phyloP scores from a whole-genome alignment of 53 echinoderm and acorn worm genomes.

The Mesocentrotus franciscanus region DNA sequence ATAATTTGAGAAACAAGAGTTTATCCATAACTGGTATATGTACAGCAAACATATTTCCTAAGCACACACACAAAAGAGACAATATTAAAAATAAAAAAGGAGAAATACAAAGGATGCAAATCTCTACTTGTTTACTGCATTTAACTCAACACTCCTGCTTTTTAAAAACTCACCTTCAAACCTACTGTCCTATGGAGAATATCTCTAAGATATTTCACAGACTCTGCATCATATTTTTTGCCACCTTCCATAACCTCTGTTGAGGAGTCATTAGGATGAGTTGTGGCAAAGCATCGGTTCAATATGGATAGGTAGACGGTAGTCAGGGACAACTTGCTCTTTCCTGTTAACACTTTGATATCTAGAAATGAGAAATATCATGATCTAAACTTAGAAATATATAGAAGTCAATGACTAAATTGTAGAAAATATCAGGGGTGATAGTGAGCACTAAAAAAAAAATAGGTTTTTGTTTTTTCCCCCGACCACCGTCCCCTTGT shows the following conservation, averaged over 20 bases:
- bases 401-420: background rate
- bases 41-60: too few relatives aligned
- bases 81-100: too few relatives aligned
- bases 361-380: slow-evolving; percentile 47
- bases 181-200: slow-evolving; percentile 71
- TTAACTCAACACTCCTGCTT: background rate
- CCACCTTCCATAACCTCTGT: slow-evolving; percentile 42
- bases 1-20: too few relatives aligned
- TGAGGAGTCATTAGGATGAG: slow-evolving; percentile 39
- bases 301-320: slow-evolving; percentile 73
- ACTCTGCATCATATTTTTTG: slow-evolving; percentile 63
- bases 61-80: too few relatives aligned
- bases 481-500: too few relatives aligned
- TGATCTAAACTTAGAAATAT: background rate
- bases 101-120: too few relatives aligned
- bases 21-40: too few relatives aligned
- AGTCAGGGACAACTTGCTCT: slow-evolving; percentile 77
- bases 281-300: slow-evolving; percentile 70
- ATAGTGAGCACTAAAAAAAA: too few relatives aligned
- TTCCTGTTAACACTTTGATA: slow-evolving; percentile 74
- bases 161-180: slow-evolving; percentile 68
- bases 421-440: too few relatives aligned
- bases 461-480: too few relatives aligned
- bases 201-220: slow-evolving; percentile 68
- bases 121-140: background rate